Evolutionary conservation across 2,797 vertebrate genomes (phyloP), one percentile per base, ranked within the genome.

Genomic region (Karalla daura): DNA sequence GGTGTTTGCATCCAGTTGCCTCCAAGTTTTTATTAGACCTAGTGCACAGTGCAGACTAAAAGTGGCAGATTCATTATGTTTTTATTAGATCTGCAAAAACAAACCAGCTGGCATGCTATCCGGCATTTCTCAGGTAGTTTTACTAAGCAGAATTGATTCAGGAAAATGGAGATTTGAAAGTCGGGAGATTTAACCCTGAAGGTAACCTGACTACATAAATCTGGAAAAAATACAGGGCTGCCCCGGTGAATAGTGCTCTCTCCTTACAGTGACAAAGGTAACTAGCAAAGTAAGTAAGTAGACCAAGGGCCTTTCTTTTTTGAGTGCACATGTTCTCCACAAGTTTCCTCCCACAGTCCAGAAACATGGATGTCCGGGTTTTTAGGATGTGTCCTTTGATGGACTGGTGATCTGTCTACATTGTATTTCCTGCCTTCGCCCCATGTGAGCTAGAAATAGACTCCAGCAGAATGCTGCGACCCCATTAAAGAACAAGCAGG

Each of bases 41-140:
- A 54, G 47, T 32, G 50, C 44, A 49, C 41, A 49, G 20, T 45
- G 46, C 27, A 37, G 20, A 50, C 27, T 14, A 17, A 47, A 36
- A 53, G 36, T 46, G 32, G 18, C 58, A 63, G 11, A 11, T 61
- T 50, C 10, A 60, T 73, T 40, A 28, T 41, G 33, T 68, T 72
- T 25, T 68, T 66, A 45, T 36, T 30, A 30, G 8, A 53, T 56
- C 39, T 28, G 21, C 27, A 33, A 25, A 45, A 27, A 52, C 20
- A 45, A 23, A 39, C 9, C 3, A 39, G 9, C 25, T 40, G 33
- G 6, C 15, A 17, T 5, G 9, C 14, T 45, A 17, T 12, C 18
- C 10, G 21, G n/a, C 28, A 8, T 70, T 28, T 43, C 17, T 21
- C 6, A 24, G 7, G 7, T 4, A 53, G 18, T 46, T 60, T n/a